phyloP scores from a whole-genome alignment of 2,888 invertebrate genomes.

The Hyles lineata region DNA sequence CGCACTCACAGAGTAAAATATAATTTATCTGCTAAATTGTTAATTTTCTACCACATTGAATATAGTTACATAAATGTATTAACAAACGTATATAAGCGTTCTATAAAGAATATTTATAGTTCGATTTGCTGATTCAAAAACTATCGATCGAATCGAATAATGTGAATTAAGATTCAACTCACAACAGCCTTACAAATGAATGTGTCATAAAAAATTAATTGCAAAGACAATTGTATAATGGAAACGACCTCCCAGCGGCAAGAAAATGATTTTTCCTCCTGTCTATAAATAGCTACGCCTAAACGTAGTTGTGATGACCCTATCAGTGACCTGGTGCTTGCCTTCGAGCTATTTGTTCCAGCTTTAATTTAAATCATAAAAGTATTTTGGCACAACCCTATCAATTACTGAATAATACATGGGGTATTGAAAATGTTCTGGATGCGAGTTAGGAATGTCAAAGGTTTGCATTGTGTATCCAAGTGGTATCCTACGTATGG shows the following conservation, averaged over 20 bases:
- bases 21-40: too few relatives aligned
- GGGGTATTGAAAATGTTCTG: background rate
- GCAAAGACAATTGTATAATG: slow-evolving; percentile 22
- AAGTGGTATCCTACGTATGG: background rate
- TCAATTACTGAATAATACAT: background rate
- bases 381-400: background rate
- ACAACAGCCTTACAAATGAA: slow-evolving; percentile 23
- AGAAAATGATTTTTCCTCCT: slow-evolving; percentile 23
- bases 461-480: background rate
- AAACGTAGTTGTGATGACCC: background rate
- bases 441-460: background rate
- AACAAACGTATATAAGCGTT: background rate
- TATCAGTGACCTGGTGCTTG: background rate
- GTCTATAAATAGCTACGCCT: slow-evolving; percentile 15
- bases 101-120: background rate
- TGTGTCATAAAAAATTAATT: slow-evolving; percentile 32
- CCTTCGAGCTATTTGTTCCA: background rate
- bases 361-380: background rate
- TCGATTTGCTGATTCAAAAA: background rate
- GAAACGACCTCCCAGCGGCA: background rate
- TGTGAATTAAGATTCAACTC: slow-evolving; percentile 5
- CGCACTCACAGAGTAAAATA: too few relatives aligned
- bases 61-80: background rate
- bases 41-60: background rate
- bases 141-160: slow-evolving; percentile 4